phyloP scores from a whole-genome alignment of 2,797 vertebrate genomes.

The Ciconia nigra region DNA sequence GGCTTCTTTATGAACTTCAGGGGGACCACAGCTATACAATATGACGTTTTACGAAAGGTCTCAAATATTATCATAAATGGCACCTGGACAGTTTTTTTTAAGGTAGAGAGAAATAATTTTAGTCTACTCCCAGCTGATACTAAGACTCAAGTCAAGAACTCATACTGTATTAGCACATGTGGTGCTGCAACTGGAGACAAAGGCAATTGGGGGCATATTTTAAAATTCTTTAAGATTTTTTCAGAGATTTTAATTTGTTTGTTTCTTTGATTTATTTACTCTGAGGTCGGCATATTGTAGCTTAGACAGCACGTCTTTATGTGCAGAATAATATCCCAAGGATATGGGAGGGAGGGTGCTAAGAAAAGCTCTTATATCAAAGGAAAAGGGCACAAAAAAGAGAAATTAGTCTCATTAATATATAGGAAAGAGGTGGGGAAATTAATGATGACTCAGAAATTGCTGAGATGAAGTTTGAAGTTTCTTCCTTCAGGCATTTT shows the following conservation, averaged over 20 bases:
- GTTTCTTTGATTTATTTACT: neutral
- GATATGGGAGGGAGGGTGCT: neutral
- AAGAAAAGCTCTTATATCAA: neutral
- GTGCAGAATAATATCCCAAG: neutral
- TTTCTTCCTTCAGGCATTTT: conserved; percentile 19
- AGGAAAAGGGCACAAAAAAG: neutral
- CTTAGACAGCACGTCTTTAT: neutral
- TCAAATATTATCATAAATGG: neutral
- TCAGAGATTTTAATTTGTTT: neutral
- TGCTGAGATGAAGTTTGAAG: neutral
- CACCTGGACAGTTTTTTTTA: neutral
- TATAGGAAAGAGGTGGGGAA: neutral
- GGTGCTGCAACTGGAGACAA: neutral
- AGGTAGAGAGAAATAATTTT: neutral
- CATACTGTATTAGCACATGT: neutral
- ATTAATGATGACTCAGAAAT: conserved; percentile 6
- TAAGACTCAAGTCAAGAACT: neutral
- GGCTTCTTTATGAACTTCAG: neutral
- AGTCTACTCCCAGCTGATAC: neutral
- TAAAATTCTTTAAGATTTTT: neutral
- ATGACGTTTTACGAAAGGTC: neutral
- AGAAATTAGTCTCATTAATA: conserved; percentile 6
- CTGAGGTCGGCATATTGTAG: neutral
- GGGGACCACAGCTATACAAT: neutral
- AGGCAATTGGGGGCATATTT: neutral